Evolutionary conservation across 92 coral and sea anemone genomes (phyloP).

Genomic region (Zoanthus solanderi): DNA sequence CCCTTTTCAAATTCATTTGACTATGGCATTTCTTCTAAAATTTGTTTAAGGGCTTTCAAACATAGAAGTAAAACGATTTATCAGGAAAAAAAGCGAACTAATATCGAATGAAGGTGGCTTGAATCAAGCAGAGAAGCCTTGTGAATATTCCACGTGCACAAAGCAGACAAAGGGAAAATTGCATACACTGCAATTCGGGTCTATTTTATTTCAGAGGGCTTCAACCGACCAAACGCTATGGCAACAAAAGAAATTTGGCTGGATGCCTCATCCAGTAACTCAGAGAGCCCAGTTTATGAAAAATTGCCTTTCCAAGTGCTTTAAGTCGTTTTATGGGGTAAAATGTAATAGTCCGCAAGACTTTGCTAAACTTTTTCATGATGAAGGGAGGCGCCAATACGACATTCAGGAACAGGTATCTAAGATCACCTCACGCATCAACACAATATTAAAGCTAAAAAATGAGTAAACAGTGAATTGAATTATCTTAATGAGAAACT

Average conservation of each 20-base stretch:
- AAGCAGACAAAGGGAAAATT: too few relatives aligned
- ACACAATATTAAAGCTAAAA: slow-evolving; percentile 23
- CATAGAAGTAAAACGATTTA: too few relatives aligned
- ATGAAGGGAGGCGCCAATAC: slow-evolving; percentile 51
- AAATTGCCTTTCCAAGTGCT: slow-evolving; percentile 39
- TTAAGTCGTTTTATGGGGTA: slow-evolving; percentile 37
- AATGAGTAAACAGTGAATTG: slow-evolving; percentile 47
- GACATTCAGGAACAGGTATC: slow-evolving; percentile 16
- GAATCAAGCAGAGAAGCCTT: too few relatives aligned
- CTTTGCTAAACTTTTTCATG: slow-evolving; percentile 49
- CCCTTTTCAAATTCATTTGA: too few relatives aligned
- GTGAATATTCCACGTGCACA: too few relatives aligned
- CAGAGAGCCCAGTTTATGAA: slow-evolving; percentile 53
- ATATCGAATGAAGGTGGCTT: too few relatives aligned
- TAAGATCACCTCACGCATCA: slow-evolving; percentile 28
- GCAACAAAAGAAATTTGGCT: slow-evolving; percentile 55
- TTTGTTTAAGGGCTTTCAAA: too few relatives aligned
- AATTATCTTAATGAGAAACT: slow-evolving; percentile 43
- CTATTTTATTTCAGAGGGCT: not conserved
- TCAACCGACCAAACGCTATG: slow-evolving; percentile 29
- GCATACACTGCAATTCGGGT: too few relatives aligned
- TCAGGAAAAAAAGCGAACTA: too few relatives aligned
- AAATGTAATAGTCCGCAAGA: slow-evolving; percentile 42
- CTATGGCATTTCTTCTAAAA: too few relatives aligned
- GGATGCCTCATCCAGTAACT: slow-evolving; percentile 62